phyloP scores from a whole-genome alignment of 2,113 vertebrate species.

The Ammospiza nelsoni region DNA sequence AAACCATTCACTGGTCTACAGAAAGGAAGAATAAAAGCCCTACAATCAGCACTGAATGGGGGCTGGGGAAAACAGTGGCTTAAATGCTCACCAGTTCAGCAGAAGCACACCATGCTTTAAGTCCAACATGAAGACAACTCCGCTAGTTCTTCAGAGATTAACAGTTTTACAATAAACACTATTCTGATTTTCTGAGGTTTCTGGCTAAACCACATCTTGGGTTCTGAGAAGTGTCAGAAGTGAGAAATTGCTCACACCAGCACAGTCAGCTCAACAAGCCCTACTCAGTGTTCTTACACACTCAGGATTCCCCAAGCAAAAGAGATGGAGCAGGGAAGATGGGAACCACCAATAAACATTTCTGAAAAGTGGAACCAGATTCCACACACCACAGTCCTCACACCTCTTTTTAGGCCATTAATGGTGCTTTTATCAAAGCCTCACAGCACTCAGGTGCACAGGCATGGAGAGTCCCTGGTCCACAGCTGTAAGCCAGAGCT shows the following conservation, averaged over 20 bases:
- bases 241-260: not conserved
- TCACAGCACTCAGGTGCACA: not conserved
- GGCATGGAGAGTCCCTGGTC: not conserved
- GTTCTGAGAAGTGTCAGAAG: not conserved
- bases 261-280: not conserved
- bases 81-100: not conserved
- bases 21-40: not conserved
- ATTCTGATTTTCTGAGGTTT: not conserved
- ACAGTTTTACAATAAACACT: not conserved
- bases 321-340: not conserved
- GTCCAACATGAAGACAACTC: not conserved
- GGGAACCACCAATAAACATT: not conserved
- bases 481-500: not conserved
- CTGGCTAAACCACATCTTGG: not conserved
- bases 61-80: not conserved
- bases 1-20: not conserved
- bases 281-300: rapidly evolving
- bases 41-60: not conserved
- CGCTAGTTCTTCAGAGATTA: not conserved
- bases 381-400: not conserved
- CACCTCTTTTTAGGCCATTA: not conserved
- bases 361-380: not conserved
- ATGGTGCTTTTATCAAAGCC: not conserved
- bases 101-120: not conserved
- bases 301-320: not conserved